A percentile compares a stretch with the other conserved stretches of the same genome.
phyloP scores from a whole-genome alignment of 2,888 invertebrate species.

The Serrognathus titanus region DNA sequence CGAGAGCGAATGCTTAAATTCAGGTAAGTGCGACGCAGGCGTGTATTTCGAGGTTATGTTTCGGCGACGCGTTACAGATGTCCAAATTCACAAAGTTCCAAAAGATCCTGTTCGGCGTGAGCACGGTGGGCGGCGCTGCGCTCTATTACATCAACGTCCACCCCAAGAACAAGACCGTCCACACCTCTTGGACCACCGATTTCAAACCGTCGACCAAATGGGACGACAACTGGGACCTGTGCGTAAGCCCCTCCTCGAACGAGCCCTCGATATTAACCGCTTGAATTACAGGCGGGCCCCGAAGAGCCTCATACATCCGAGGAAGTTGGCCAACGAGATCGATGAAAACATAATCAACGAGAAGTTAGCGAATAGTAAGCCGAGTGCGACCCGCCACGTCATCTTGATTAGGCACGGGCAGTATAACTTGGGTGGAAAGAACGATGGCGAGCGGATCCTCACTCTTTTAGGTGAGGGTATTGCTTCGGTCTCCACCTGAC shows the following conservation, averaged over 20 bases:
- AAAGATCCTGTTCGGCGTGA: conserved; percentile 58
- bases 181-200: conserved; percentile 69
- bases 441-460: conserved; percentile 70
- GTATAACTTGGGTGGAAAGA: conserved; percentile 72
- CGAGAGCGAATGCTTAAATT: too few relatives aligned
- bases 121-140: conserved; percentile 64
- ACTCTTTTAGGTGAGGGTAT: conserved; percentile 75
- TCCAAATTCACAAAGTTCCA: conserved; percentile 56
- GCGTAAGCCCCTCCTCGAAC: conserved; percentile 40
- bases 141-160: conserved; percentile 43
- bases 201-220: conserved; percentile 66
- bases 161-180: conserved; percentile 48
- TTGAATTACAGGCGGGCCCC: conserved; percentile 65
- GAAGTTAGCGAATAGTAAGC: conserved; percentile 59
- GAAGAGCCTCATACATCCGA: conserved; percentile 64
- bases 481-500: too few relatives aligned
- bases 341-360: conserved; percentile 69
- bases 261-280: background rate
- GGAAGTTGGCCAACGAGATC: conserved; percentile 46
- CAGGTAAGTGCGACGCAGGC: too few relatives aligned
- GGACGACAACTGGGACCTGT: conserved; percentile 90
- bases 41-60: too few relatives aligned
- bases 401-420: conserved; percentile 94
- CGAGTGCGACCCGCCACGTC: conserved; percentile 72
- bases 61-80: conserved; percentile 44